A percentile compares a stretch with the other conserved stretches of the same genome.
phyloP scores from a whole-genome alignment of 92 coral and sea anemone species.

The Palythoa grandis region DNA sequence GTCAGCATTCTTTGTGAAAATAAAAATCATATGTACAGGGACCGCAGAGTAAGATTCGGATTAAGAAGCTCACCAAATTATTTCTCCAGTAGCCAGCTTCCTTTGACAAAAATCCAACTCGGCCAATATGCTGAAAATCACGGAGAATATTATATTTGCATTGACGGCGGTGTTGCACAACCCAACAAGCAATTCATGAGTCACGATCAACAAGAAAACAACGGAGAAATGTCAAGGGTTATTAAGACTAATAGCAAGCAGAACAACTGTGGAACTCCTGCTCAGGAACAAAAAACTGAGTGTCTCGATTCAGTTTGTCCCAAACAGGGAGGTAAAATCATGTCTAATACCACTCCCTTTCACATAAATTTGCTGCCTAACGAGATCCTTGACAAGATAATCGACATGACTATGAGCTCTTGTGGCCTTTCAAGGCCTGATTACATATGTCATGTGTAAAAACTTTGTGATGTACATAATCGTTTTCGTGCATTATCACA shows the following conservation, averaged over 20 bases:
- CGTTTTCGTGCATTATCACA: no score
- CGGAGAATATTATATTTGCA: slow-evolving; percentile 51
- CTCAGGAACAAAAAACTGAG: background rate
- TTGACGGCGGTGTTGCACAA: slow-evolving; percentile 29
- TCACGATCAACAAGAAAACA: background rate
- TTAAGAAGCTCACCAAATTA: slow-evolving; percentile 49
- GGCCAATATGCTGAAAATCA: slow-evolving; percentile 54
- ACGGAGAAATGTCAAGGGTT: background rate
- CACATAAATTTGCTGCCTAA: slow-evolving; percentile 41
- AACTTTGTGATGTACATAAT: no score
- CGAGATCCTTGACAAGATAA: slow-evolving; percentile 15
- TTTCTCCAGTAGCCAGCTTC: slow-evolving; percentile 50
- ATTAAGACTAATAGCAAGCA: background rate
- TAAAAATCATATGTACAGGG: no score
- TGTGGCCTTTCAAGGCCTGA: no score
- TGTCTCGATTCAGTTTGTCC: background rate
- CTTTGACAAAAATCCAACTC: slow-evolving; percentile 47
- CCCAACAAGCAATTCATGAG: background rate
- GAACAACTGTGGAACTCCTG: background rate
- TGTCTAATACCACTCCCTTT: background rate
- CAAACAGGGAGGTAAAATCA: background rate
- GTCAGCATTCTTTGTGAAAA: no score
- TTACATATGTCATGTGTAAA: no score
- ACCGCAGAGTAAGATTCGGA: no score
- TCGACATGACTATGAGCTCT: no score